A percentile compares a stretch with the other conserved stretches of the same genome.
Evolutionary conservation across 2,113 vertebrate genomes (phyloP).

Genomic region (Serinus canaria): DNA sequence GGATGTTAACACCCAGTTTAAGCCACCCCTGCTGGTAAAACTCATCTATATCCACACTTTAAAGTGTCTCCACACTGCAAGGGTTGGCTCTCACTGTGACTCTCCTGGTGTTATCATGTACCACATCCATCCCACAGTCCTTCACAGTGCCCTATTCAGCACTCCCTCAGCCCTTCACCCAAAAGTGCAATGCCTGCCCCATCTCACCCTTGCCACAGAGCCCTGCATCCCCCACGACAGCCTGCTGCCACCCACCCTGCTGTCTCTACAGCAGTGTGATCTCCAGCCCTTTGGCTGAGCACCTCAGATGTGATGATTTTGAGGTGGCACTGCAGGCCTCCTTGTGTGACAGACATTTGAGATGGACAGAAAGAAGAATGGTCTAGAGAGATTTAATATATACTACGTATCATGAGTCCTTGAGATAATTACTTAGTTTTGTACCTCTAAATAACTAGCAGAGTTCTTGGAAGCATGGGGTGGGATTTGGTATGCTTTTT

Average conservation of each 20-base stretch:
- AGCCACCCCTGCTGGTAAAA: not conserved
- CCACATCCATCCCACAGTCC: not conserved
- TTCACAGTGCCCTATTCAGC: not conserved
- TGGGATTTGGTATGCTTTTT: not conserved
- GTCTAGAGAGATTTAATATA: not conserved
- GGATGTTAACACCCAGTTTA: not conserved
- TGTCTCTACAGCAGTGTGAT: fast-evolving
- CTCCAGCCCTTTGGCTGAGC: not conserved
- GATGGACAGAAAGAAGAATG: not conserved
- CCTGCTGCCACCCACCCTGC: not conserved
- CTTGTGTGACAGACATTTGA: not conserved
- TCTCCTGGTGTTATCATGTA: not conserved
- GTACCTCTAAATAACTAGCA: not conserved
- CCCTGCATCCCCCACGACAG: fast-evolving
- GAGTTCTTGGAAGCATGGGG: not conserved
- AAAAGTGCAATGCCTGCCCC: fast-evolving
- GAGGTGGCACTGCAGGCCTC: not conserved
- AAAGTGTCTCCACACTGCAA: not conserved
- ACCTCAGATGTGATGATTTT: not conserved
- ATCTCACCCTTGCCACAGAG: not conserved
- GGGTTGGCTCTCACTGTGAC: not conserved
- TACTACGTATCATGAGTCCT: fast-evolving
- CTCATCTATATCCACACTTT: not conserved
- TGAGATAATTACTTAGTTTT: not conserved
- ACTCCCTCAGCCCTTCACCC: not conserved